Conservation (phyloP, 2,888 invertebrate species). For the Cataglyphis rosenhaueri region DNA sequence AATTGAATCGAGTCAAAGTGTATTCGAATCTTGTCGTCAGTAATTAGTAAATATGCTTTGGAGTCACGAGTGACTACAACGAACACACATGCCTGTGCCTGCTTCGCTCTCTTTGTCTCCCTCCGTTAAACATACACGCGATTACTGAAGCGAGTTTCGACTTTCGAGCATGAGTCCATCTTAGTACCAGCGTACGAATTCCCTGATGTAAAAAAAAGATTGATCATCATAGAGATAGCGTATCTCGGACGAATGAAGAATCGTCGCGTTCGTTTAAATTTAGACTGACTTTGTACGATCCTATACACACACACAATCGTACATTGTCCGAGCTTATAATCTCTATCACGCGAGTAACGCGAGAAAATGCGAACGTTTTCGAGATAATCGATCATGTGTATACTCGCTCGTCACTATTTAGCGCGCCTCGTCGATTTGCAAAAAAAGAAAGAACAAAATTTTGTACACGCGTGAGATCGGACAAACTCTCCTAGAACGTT, state of each 20-base stretch:
- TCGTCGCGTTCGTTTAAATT: conserved; percentile 26
- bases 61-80: conserved; percentile 70
- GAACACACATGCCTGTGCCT: conserved; percentile 75
- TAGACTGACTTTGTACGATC: conserved; percentile 39
- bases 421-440: neutral
- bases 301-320: conserved; percentile 33
- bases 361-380: neutral
- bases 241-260: neutral
- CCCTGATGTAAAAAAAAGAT: conserved; percentile 12
- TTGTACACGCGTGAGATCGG: conserved; percentile 17
- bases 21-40: conserved; percentile 48
- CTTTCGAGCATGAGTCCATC: conserved; percentile 10
- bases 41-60: conserved; percentile 59
- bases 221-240: conserved; percentile 6
- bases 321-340: conserved; percentile 49
- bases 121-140: conserved; percentile 52
- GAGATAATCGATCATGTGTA: neutral
- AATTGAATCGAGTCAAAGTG: conserved; percentile 7
- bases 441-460: conserved; percentile 14
- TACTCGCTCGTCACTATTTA: neutral
- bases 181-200: conserved; percentile 27
- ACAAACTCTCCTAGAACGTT: conserved; percentile 28
- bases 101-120: conserved; percentile 76
- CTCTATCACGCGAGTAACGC: conserved; percentile 16
- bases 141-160: conserved; percentile 14